Evolutionary conservation across 2,113 vertebrate genomes (phyloP), one percentile per base, ranked within the genome.

Genomic region (Hydrochoerus hydrochaeris): DNA sequence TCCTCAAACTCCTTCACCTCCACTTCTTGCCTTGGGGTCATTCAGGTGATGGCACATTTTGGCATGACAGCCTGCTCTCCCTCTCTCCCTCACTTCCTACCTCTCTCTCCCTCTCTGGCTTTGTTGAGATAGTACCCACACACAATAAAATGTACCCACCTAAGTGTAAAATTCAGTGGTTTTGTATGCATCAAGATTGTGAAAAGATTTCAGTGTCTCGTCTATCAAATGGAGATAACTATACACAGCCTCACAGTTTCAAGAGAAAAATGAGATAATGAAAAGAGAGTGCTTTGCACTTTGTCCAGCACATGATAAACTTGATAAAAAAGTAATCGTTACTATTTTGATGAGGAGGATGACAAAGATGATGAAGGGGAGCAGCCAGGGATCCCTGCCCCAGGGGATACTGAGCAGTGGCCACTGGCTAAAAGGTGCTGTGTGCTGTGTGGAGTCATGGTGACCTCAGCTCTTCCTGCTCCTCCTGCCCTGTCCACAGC

Each of bases 1-100:
- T 41, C n/a, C 35, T 30, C 0, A 0, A 11, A 73, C 13, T n/a
- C 6, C 46, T 58, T 84, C 2, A 20, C 41, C 65, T 92, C 58
- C 28, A 24, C 22, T 20, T 19, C 0, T 0, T 5, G 30, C 22
- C 7, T 41, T 10, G 7, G 8, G 3, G 41, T 41, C 9, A 1
- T 22, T 20, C 2, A 46, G 7, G 38, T 44, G 46, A 38, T 44
- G 38, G 19, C 3, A 12, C 17, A 26, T 35, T 77, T 28, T 17
- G 16, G 7, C 63, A 26, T 26, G 38, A 41, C 32, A 67, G 65
- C 54, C 3, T 19, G 58, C 54, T 32, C 41, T 19, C 14, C 2
- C 77, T 14, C 75, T 14, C 54, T 46, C 24, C 24, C 11, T 28
- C 41, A 28, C 63, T 32, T 32, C 11, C 63, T 32, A 3, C 30